Conservation (phyloP, 2,113 vertebrate genomes). For the Spermophilus dauricus region DNA sequence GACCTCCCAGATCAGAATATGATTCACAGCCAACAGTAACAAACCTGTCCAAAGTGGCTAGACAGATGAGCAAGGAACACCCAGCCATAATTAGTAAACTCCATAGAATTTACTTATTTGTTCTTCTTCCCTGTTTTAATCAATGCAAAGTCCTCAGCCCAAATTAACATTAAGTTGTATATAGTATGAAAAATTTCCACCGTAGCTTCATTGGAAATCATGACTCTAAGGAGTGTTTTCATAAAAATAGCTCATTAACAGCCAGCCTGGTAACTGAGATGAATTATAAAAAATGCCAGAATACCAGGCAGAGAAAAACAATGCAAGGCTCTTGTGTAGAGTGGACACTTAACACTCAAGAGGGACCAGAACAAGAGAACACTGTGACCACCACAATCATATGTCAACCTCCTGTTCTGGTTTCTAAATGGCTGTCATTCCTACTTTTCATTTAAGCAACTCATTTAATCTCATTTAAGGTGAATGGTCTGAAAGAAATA, state of each 20-base stretch:
- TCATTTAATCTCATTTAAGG: background rate
- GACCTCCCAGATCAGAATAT: background rate
- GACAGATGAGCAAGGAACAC: background rate
- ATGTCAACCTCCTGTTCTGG: background rate
- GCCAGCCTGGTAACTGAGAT: background rate
- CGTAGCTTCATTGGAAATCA: background rate
- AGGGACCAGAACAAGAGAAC: background rate
- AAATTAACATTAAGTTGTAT: background rate
- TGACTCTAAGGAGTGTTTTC: background rate
- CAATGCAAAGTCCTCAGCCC: background rate
- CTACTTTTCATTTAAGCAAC: conserved; percentile 15
- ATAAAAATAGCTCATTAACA: conserved; percentile 61
- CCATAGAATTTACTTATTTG: background rate
- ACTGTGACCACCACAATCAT: background rate
- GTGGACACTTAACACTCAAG: conserved; percentile 36
- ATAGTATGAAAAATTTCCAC: background rate
- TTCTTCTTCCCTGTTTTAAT: background rate
- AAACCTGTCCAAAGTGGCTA: background rate
- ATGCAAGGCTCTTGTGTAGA: background rate
- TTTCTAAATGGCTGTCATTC: background rate
- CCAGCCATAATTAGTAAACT: background rate
- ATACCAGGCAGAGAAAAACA: background rate
- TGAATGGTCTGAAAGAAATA: background rate
- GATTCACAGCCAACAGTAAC: background rate
- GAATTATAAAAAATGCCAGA: conserved; percentile 32